Percentiles rank a stretch among this genome's conserved stretches.
phyloP scores from a whole-genome alignment of 2,113 vertebrate species.

The Meles meles region DNA sequence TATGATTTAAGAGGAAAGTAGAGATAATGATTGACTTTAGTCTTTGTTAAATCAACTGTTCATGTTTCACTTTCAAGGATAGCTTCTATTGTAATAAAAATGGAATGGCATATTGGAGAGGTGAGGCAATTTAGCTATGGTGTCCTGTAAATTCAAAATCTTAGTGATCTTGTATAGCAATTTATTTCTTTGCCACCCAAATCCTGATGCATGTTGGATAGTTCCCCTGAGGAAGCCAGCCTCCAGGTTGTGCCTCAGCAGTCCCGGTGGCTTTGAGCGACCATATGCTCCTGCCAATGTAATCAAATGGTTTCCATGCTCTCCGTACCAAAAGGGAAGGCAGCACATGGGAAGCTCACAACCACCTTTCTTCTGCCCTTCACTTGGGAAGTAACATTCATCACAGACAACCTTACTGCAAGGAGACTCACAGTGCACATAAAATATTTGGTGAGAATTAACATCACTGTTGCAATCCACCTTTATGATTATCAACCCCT shows the following conservation, averaged over 20 bases:
- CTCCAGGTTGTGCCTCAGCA: too few relatives aligned
- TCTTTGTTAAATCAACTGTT: background rate
- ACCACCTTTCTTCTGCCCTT: background rate
- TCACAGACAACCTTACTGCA: background rate
- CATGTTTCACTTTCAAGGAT: background rate
- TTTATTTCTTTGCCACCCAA: background rate
- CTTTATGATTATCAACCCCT: background rate
- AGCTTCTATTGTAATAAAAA: background rate
- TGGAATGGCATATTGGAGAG: background rate
- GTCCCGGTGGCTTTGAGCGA: background rate
- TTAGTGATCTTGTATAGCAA: background rate
- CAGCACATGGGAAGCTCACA: background rate
- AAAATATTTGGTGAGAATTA: background rate
- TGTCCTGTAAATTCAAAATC: background rate
- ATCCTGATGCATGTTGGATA: background rate
- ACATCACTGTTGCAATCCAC: background rate
- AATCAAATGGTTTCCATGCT: background rate
- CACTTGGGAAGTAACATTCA: background rate
- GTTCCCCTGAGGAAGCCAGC: background rate
- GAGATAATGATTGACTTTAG: background rate
- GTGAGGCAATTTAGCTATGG: background rate
- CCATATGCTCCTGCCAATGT: background rate
- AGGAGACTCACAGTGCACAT: background rate
- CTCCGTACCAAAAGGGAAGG: background rate
- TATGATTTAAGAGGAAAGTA: background rate